phyloP scores from a whole-genome alignment of 2,888 invertebrate genomes.

The Microchrysa polita region DNA sequence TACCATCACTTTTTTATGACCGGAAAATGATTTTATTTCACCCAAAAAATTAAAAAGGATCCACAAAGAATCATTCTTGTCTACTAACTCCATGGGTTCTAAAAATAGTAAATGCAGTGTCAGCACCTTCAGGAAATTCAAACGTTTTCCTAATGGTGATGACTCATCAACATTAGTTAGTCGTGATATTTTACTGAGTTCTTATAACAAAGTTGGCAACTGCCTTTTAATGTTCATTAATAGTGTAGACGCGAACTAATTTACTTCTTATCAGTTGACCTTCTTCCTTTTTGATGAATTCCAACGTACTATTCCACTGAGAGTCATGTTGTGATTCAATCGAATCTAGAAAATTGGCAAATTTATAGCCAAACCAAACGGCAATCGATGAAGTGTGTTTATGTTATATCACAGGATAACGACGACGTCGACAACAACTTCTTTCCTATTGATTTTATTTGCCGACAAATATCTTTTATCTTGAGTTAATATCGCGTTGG shows the following conservation, averaged over 20 bases:
- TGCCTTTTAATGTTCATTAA: conserved; percentile 8
- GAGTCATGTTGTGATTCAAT: conserved; percentile 13
- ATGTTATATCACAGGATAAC: background rate
- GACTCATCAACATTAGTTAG: background rate
- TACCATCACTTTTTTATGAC: background rate
- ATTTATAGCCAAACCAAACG: background rate
- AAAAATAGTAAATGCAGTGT: background rate
- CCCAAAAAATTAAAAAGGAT: background rate
- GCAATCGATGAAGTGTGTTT: background rate
- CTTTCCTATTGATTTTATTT: conserved; percentile 4
- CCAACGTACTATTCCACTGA: too few species aligned
- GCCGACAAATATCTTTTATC: background rate
- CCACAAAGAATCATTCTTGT: too few species aligned
- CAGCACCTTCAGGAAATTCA: background rate
- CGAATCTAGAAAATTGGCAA: conserved; percentile 10
- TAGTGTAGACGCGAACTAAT: conserved; percentile 15
- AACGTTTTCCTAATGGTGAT: background rate
- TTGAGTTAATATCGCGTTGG: background rate
- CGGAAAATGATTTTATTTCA: background rate
- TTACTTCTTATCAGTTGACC: conserved; percentile 31
- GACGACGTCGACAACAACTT: too few species aligned
- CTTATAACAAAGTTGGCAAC: conserved; percentile 20
- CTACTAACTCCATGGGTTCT: too few species aligned
- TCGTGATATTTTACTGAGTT: background rate
- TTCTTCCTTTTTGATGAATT: conserved; percentile 1